Percentiles rank a stretch among this genome's conserved stretches.
Conservation (phyloP, 92 coral and sea anemone species). For the Montipora capitata region DNA sequence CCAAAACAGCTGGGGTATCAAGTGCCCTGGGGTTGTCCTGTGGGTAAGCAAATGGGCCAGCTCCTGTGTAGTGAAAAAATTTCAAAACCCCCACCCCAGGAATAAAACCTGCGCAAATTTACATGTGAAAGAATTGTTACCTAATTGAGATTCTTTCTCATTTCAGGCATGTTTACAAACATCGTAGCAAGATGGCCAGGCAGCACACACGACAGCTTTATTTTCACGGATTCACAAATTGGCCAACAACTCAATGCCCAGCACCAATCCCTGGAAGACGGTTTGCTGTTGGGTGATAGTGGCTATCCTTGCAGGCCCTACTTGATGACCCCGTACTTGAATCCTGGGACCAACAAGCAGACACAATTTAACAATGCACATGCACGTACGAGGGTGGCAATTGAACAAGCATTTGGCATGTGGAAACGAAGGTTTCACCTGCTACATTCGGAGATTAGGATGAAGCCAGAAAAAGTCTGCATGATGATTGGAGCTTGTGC, state of each 20-base stretch:
- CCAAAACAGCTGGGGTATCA: too few species aligned
- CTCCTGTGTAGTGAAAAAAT: too few species aligned
- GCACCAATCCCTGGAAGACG: conserved; percentile 1
- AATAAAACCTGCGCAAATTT: not conserved
- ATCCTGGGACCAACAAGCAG: conserved; percentile 9
- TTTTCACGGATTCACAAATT: not conserved
- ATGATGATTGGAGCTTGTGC: conserved; percentile 67
- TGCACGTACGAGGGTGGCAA: conserved; percentile 71
- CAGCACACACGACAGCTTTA: conserved; percentile 43
- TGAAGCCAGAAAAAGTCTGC: not conserved
- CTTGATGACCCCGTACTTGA: conserved; percentile 1
- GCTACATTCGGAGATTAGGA: conserved; percentile 68
- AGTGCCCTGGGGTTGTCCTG: too few species aligned
- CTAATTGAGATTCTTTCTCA: not conserved
- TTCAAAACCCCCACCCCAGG: not conserved
- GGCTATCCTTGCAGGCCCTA: conserved; percentile 72
- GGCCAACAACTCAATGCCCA: too few species aligned
- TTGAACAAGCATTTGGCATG: conserved; percentile 71
- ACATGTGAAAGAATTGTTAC: conserved; percentile 8
- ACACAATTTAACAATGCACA: conserved; percentile 59
- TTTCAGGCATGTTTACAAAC: conserved; percentile 70
- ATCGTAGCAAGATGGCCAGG: conserved; percentile 68
- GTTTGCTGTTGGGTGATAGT: conserved; percentile 29
- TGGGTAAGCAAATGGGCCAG: too few species aligned
- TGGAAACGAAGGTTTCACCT: conserved; percentile 49